A percentile compares a stretch with the other conserved stretches of the same genome.
These are phyloP conservation scores for Urocynchramus pylzowi DNA, from an alignment of 2,113 vertebrate genomes.

Conservation along the genomic window DNA sequence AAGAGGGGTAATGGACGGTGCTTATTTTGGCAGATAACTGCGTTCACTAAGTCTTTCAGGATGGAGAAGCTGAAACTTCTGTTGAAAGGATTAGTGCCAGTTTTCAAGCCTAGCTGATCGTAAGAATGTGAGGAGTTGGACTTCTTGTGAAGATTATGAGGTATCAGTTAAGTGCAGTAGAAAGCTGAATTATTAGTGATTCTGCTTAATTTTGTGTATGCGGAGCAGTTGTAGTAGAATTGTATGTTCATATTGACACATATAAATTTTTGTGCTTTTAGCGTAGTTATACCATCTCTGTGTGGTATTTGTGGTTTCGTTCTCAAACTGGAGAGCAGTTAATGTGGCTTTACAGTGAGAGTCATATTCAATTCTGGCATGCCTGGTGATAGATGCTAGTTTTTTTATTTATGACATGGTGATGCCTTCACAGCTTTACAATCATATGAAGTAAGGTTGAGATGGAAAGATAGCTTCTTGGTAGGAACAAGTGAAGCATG, in stretches of 20 bases:
- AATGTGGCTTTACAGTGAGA: neutral
- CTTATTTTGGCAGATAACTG: neutral
- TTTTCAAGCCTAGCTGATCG: neutral
- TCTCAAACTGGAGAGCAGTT: neutral
- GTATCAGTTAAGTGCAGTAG: neutral
- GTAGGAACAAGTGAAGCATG: neutral
- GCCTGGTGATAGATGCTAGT: neutral
- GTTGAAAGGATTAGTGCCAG: neutral
- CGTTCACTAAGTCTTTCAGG: neutral
- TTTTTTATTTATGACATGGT: neutral
- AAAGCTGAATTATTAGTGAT: neutral
- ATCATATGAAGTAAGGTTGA: neutral
- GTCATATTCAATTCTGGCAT: neutral
- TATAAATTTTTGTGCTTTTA: neutral
- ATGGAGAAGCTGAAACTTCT: neutral
- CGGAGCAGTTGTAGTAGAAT: neutral
- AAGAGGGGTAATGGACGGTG: neutral
- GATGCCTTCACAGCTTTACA: neutral
- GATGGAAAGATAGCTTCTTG: neutral
- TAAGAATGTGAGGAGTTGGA: neutral
- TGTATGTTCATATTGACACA: accelerated
- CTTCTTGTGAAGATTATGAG: neutral
- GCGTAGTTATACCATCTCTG: neutral
- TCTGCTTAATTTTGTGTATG: neutral
- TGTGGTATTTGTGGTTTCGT: neutral